Base-by-base conservation (phyloP, 64 coral and sea anemone genomes). In the Trachythela sp. region DNA sequence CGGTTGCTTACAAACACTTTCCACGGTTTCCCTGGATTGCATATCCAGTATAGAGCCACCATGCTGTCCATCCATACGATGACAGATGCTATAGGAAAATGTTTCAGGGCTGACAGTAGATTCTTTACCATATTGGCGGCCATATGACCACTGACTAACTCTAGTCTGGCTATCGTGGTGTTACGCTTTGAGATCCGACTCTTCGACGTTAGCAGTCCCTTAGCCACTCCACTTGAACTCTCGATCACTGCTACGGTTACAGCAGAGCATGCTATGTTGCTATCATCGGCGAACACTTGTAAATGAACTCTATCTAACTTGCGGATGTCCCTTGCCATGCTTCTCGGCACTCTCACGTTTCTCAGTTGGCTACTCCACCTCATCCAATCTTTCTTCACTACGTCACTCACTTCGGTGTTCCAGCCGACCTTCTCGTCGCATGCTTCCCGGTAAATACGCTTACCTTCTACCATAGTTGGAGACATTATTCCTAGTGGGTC, bases 11-110 rank as follows among this genome's bases (percentile, higher is more conserved):
- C 92, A 68, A 86, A 80, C 35, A 86, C 84, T 14, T 89, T 93
- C 60, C 59, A 89, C 11, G 10, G 54, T 20, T 31, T 93, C 0
- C 83, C 83, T 20, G 87, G 83, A 52, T 87, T 94, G 15, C 72
- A 76, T 37, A 94, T 94, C 88, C 88, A 87, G 70, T 90, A 94
- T 5, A 94, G 39, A 13, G 92, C 92, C 11, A 90, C 68, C 39
- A 94, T 83, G 49, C 92, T 94, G 88, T 93, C 92, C 92, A 89
- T 93, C 92, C 87, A 93, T 34, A 89, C 56, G 35, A 83, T 93
- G 38, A 54, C 40, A 20, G 58, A 86, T n/a, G 36, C 0, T 18
- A 93, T 49, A 48, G 83, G 83, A 87, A 87, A 76, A 20, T 39
- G 39, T 22, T 89, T 77, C 15, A 89, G 83, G 48, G 86, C 87